Percentiles rank a stretch among this genome's conserved stretches.
Evolutionary conservation across 2,797 vertebrate genomes (phyloP).

Genomic region (Dendrocincla fuliginosa): DNA sequence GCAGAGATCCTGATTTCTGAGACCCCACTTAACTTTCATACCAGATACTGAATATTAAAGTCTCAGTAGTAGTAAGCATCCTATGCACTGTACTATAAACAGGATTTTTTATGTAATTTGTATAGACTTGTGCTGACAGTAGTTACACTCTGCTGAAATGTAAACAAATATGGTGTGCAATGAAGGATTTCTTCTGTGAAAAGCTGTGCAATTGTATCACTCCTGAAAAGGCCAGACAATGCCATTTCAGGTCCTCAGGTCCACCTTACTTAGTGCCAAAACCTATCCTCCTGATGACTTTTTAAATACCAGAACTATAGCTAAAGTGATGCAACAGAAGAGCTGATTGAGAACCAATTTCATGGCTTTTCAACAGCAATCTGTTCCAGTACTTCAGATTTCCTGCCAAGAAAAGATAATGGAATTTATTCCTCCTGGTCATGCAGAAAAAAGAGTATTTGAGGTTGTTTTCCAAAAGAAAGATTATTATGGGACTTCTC

Average conservation of each 20-base stretch:
- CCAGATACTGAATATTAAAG: background rate
- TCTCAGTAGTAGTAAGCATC: background rate
- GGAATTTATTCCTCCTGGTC: background rate
- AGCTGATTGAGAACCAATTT: background rate
- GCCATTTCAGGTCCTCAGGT: background rate
- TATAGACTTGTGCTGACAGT: background rate
- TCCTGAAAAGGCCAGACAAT: background rate
- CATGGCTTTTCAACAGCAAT: background rate
- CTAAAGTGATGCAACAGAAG: background rate
- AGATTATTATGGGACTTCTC: background rate
- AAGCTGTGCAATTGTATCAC: background rate
- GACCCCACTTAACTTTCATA: background rate
- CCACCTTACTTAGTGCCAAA: background rate
- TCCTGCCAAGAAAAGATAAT: constrained; percentile 19
- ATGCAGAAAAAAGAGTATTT: background rate
- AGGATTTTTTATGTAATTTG: background rate
- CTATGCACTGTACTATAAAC: background rate
- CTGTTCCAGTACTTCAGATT: background rate
- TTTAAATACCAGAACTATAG: background rate
- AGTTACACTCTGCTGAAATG: background rate
- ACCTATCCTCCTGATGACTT: background rate
- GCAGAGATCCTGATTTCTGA: background rate
- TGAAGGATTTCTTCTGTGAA: background rate
- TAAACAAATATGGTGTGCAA: background rate
- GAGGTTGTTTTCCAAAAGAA: background rate